These are phyloP conservation scores for Albula glossodonta DNA, from an alignment of 2,113 vertebrate genomes.

Conservation along the genomic window DNA sequence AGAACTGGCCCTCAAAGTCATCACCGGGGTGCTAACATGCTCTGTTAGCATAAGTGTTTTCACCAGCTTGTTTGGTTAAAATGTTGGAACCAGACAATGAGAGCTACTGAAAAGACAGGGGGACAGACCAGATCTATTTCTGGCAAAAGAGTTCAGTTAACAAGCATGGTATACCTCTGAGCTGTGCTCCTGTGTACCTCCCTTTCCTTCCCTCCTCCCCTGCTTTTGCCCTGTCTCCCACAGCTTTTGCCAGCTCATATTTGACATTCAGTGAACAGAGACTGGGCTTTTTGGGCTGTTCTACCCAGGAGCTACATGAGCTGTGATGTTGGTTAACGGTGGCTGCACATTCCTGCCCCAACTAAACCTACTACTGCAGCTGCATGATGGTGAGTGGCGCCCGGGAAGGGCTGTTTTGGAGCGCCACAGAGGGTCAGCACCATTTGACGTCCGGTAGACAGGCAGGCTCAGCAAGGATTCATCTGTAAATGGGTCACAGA, in stretches of 20 bases:
- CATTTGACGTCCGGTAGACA: no score
- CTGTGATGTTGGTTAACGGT: slow-evolving; percentile 57
- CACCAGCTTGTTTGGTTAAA: no score
- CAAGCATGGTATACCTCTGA: background rate
- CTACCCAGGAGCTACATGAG: slow-evolving; percentile 50
- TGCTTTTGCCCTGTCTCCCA: background rate
- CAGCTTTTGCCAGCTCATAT: slow-evolving; percentile 36
- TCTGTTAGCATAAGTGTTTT: no score
- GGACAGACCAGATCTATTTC: background rate
- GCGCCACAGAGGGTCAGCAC: background rate
- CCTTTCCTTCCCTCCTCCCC: background rate
- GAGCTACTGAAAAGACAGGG: background rate
- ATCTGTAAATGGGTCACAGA: no score
- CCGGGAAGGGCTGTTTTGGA: background rate
- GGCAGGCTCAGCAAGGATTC: no score
- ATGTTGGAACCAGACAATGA: no score
- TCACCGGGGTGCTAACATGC: no score
- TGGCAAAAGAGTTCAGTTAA: slow-evolving; percentile 12
- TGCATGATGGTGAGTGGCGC: slow-evolving; percentile 12
- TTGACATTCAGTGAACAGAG: slow-evolving; percentile 49
- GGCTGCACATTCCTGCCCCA: slow-evolving; percentile 50
- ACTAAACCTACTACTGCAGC: slow-evolving; percentile 44
- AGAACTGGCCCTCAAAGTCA: no score
- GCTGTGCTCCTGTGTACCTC: background rate
- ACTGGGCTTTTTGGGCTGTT: slow-evolving; percentile 31